These are phyloP conservation scores for Diacarnus erythraeanus DNA, from an alignment of 37 sponge, comb jelly and placozoan species.

Conservation along the genomic window DNA sequence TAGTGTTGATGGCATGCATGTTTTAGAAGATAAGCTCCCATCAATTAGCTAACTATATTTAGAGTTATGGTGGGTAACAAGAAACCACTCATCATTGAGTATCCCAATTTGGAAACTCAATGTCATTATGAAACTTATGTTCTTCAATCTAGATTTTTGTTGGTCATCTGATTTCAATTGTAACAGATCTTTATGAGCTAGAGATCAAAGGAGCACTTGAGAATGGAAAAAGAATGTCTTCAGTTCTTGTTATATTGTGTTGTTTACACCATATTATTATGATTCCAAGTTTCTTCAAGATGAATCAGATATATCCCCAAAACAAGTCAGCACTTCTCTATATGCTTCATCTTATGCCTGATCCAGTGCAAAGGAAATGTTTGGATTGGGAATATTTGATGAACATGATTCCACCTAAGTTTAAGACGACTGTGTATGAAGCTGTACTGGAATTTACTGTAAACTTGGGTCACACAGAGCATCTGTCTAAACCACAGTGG, in stretches of 20 bases:
- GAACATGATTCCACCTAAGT: neutral
- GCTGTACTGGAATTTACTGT: neutral
- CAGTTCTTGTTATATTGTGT: neutral
- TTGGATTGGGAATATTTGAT: neutral
- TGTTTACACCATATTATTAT: neutral
- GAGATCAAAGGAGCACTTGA: neutral
- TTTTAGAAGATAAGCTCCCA: no score
- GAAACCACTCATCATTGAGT: no score
- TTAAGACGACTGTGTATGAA: neutral
- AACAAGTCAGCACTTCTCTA: neutral
- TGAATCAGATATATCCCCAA: neutral
- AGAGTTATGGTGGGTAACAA: no score
- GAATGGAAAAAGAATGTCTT: conserved; percentile 12
- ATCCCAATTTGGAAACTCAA: no score
- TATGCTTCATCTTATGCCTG: neutral
- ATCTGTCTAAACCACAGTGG: neutral
- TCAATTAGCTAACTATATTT: no score
- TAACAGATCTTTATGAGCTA: neutral
- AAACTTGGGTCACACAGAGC: neutral
- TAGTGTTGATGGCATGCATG: no score
- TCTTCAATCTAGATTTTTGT: neutral
- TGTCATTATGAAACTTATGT: neutral
- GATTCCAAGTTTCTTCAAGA: neutral
- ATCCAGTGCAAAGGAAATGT: neutral
- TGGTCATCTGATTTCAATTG: neutral